Evolutionary conservation across 92 coral and sea anemone species (phyloP).

Genomic region (Heteractis magnifica): DNA sequence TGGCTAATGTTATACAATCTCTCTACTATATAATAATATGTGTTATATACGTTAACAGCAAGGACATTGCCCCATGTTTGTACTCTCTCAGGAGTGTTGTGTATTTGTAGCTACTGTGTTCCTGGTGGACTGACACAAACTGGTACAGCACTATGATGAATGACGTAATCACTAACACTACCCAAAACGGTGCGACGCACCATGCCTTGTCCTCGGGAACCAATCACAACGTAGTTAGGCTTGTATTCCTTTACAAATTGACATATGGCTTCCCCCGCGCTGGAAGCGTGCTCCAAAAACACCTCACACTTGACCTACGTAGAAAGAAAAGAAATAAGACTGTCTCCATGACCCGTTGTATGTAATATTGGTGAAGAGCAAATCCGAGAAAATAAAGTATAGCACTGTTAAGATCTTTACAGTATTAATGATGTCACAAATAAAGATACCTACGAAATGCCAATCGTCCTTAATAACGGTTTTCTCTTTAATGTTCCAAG

Average conservation of each 20-base stretch:
- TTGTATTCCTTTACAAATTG: constrained; percentile 36
- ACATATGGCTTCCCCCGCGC: constrained; percentile 50
- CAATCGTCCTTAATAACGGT: too few species aligned
- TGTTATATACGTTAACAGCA: too few species aligned
- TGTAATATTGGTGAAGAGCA: not conserved
- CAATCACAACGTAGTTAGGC: constrained; percentile 58
- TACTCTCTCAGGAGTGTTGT: not conserved
- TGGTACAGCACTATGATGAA: constrained; percentile 48
- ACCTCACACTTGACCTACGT: not conserved
- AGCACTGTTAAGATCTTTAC: too few species aligned
- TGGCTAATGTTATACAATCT: too few species aligned
- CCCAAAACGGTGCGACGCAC: constrained; percentile 73
- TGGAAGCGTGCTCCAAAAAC: not conserved
- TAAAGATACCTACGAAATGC: too few species aligned
- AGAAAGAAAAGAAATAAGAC: not conserved
- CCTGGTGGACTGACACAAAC: not conserved
- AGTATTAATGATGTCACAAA: too few species aligned
- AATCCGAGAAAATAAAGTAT: not conserved
- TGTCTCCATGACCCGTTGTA: too few species aligned
- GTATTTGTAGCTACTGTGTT: not conserved
- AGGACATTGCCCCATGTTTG: too few species aligned
- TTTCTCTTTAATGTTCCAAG: too few species aligned
- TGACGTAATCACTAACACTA: constrained; percentile 74
- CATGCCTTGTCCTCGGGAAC: constrained; percentile 59
- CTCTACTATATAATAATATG: too few species aligned